Percentiles rank a stretch among this genome's conserved stretches.
Evolutionary conservation across 2,113 vertebrate species (phyloP).

Genomic region (Prunella himalayana): DNA sequence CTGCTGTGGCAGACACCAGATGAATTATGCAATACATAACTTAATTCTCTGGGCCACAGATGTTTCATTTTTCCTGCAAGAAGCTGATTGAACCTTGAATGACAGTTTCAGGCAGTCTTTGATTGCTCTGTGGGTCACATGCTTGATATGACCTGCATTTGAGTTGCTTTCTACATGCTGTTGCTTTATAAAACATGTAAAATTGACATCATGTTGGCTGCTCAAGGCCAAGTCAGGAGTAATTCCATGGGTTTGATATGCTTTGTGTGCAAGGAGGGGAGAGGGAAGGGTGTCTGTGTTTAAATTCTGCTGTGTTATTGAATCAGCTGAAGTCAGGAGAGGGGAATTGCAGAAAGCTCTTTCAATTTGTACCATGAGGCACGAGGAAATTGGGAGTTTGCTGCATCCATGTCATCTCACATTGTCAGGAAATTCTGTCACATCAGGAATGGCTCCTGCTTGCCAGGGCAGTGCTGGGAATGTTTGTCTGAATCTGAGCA

Average conservation of each 20-base stretch:
- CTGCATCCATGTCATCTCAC: neutral
- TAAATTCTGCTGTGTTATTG: conserved; percentile 28
- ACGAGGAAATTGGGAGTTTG: neutral
- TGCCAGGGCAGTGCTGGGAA: neutral
- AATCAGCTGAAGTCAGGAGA: conserved; percentile 29
- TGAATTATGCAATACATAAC: conserved; percentile 62
- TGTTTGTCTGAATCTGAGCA: neutral
- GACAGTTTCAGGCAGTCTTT: conserved; percentile 65
- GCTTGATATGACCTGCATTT: conserved; percentile 62
- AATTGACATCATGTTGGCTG: conserved; percentile 52
- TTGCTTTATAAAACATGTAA: conserved; percentile 51
- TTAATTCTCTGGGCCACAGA: conserved; percentile 65
- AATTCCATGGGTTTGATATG: conserved; percentile 13
- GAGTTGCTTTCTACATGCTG: conserved; percentile 55
- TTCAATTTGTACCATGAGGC: conserved; percentile 12
- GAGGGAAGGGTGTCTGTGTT: conserved; percentile 17
- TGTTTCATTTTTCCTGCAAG: conserved; percentile 62
- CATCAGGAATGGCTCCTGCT: neutral
- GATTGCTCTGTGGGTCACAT: conserved; percentile 60
- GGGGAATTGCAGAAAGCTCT: conserved; percentile 32
- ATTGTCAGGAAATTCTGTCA: neutral
- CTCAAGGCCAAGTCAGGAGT: conserved; percentile 34
- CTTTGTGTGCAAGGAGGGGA: neutral
- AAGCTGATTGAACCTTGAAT: conserved; percentile 60
- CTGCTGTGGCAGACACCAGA: conserved; percentile 59